phyloP scores from a whole-genome alignment of 2,888 invertebrate species.

The Pachydiplax longipennis region DNA sequence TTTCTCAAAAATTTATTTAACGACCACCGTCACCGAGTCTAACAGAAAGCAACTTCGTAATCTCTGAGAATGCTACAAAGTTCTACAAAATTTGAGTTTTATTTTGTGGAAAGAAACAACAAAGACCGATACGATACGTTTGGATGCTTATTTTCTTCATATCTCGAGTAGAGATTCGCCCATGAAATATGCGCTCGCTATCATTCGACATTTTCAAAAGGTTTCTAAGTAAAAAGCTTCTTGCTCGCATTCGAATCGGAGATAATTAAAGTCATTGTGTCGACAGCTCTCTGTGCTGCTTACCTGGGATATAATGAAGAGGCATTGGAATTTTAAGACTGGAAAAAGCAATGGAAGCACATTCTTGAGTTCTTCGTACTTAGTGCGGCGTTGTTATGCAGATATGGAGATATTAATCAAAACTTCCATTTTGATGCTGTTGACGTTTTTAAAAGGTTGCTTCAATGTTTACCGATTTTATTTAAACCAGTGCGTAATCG shows the following conservation, averaged over 20 bases:
- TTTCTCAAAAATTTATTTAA: not conserved
- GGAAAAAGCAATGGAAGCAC: too few relatives aligned
- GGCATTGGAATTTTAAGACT: too few relatives aligned
- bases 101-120: not conserved
- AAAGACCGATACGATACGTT: not conserved
- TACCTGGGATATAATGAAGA: too few relatives aligned
- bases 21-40: not conserved
- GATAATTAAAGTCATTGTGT: too few relatives aligned
- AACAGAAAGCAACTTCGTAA: not conserved
- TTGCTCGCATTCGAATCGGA: not conserved
- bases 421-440: too few relatives aligned
- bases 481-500: too few relatives aligned
- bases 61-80: not conserved
- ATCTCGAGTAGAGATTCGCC: not conserved
- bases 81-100: not conserved
- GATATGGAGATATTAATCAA: too few relatives aligned
- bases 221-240: not conserved
- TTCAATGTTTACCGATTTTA: too few relatives aligned
- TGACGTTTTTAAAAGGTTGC: too few relatives aligned
- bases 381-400: too few relatives aligned
- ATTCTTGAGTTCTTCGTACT: too few relatives aligned
- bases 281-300: too few relatives aligned
- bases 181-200: not conserved
- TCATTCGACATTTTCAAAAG: not conserved
- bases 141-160: not conserved